Evolutionary conservation across 2,888 invertebrate species (phyloP), one percentile per base, ranked within the genome.

Genomic region (Cosmopolites sordidus): DNA sequence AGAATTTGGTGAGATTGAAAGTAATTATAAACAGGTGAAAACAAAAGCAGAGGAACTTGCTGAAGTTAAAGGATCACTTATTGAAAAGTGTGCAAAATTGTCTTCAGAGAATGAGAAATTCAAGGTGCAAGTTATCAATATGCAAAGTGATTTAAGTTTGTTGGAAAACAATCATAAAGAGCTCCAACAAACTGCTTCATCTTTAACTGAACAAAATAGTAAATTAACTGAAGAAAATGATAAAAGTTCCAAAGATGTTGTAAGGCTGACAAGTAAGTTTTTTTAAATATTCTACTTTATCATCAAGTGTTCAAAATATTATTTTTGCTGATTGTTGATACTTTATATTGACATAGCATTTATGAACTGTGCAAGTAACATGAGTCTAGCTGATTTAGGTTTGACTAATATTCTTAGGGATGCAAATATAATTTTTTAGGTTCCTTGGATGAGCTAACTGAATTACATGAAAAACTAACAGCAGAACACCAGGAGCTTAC

Each of bases 141-240:
- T 58, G 11, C 29, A 50, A 45, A 30, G 3, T 33, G 39, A 49
- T 12, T 14, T 50, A 9, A 29, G 30, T 30, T 5, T 27, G 17
- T 29, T 56, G 30, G 27, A 18, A 29, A 48, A 33, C 43, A 22
- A 58, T 41, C 51, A 59, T 37, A 60, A 64, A 14, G 60, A 68
- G 4, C 58, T 75, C 16, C 66, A 70, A 4, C 60, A 62, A 16
- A 62, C 67, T 5, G 64, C 64, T n/a, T 57, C 63, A 14, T 51
- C 59, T 5, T 38, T 16, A 11, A 30, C 33, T 8, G 43, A 30
- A 14, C 30, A 48, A 33, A 33, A 56, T 12, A 38, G 45, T 11
- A 44, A 51, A 17, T 40, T 60, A 12, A 33, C 12, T n/a, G 2
- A 33, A 2, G 47, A 48, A 51, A 51, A 51, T 14, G 48, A 54